Base-by-base conservation (phyloP, 2,888 invertebrate genomes). In the Xanthia togata region DNA sequence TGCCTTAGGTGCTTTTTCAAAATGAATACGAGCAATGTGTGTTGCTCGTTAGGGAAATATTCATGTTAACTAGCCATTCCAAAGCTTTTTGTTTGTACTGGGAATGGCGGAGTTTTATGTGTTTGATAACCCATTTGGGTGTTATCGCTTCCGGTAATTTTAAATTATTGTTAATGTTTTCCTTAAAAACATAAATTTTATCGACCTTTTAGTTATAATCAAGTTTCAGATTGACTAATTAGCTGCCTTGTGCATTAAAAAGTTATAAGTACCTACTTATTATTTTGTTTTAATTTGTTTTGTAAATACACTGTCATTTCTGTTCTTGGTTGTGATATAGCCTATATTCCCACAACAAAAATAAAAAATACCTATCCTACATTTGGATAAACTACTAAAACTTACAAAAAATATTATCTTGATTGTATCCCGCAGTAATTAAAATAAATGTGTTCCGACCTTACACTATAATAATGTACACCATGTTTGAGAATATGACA, bases 31-130 rank as follows among this genome's bases (percentile, higher is more conserved):
- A 71, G 53, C 63, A 57, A 76, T 70, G 70, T 78, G 60, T 62
- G 77, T 67, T 41, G 53, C 71, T 81, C 83, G 79, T 83, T 81
- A 81, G 59, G 72, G 83, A 60, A 83, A 83, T 78, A 55, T 65
- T 67, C 70, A 82, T 77, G 78, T 63, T 82, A 67, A 82, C 67
- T 81, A 79, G 81, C 76, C 67, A 63, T 79, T 81, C 62, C 50
- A 12, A 50, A 57, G 63, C 41, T 76, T 68, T 79, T 81, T 74
- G 50, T 76, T 81, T 44, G 47, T 57, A 44, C 41, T 14, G 53
- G 50, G 41, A 44, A 67, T 35, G 31, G 41, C 35, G 38, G 31
- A 38, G 11, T 57, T 62, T 62, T 63, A 68, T 75, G 50, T 67
- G 31, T 35, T 23, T 35, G 41, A n/a, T 50, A 1, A 53, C 20